Conservation (phyloP, 2,797 vertebrate genomes). For the Tadarida brasiliensis region DNA sequence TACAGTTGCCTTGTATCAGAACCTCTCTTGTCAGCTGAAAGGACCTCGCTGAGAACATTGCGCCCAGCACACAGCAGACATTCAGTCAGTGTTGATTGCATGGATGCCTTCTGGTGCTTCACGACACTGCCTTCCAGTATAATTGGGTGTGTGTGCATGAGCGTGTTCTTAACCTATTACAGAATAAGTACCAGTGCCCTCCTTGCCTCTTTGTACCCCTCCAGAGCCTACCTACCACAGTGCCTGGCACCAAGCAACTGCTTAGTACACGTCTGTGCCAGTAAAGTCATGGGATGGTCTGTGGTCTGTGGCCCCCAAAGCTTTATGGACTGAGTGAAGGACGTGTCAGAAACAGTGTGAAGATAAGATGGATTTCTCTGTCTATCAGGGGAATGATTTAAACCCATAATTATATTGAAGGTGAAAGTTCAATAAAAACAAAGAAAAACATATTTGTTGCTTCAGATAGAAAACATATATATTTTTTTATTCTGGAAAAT, state of each 20-base stretch:
- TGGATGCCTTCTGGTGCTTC: neutral
- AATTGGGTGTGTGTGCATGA: neutral
- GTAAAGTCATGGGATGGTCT: neutral
- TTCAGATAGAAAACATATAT: slow-evolving; percentile 10
- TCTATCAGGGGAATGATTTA: slow-evolving; percentile 60
- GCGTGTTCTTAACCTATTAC: neutral
- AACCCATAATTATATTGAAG: neutral
- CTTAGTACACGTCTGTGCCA: neutral
- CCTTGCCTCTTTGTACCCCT: neutral
- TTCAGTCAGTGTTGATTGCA: neutral
- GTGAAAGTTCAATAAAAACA: slow-evolving; percentile 2
- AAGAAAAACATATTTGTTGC: slow-evolving; percentile 20
- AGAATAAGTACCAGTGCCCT: neutral
- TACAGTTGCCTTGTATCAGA: neutral
- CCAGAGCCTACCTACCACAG: neutral
- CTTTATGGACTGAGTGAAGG: neutral
- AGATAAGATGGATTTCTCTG: slow-evolving; percentile 65
- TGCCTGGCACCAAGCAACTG: neutral
- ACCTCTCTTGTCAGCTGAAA: neutral
- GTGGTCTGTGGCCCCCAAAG: neutral
- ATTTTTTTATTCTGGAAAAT: slow-evolving; percentile 51
- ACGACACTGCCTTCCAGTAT: neutral
- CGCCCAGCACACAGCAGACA: neutral
- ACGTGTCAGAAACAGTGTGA: neutral
- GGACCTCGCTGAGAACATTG: rapidly evolving